Base-by-base conservation (phyloP, 1,140 invertebrate genomes). In the Lethocerus indicus region DNA sequence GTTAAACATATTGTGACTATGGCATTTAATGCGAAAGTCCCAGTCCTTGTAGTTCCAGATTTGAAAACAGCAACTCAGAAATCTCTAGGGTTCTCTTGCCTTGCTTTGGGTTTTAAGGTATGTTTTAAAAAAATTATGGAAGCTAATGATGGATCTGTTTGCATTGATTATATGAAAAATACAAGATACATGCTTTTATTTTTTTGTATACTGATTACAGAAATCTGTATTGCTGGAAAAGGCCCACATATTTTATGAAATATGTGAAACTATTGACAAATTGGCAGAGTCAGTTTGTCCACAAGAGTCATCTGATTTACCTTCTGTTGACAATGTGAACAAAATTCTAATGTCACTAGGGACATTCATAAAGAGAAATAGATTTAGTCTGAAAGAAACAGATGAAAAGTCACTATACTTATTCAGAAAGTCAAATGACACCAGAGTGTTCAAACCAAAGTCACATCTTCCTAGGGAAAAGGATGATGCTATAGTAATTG, bases 71-170 rank as follows among this genome's bases (percentile, higher is more conserved):
- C 23, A 5, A 32, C 27, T 7, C 32, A 32, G 12, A 20, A 36
- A 26, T 18, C 23, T 46, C 14, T 47, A 18, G 45, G 51, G 13
- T 52, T 47, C 43, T 24, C 26, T 29, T 21, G 18, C 3, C 20
- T 48, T 24, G 45, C 36, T 3, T 1, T 52, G 7, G 51, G 51
- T 9, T 42, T 52, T 35, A 29, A 42, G 51, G 51, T 52, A 47
- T 27, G 16, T 28, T 39, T 6, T n/a, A n/a, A 51, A 41, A 40
- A 40, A 32, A 32, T 40, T 40, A 16, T n/a, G n/a, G n/a, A 40
- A 40, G n/a, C n/a, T n/a, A n/a, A n/a, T n/a, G n/a, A n/a, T n/a
- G n/a, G n/a, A n/a, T n/a, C n/a, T n/a, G n/a, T n/a, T n/a, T n/a
- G n/a, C n/a, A n/a, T n/a, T 16, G n/a, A 16, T 40, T 9, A 7